Percentiles rank a stretch among this genome's conserved stretches.
phyloP scores from a whole-genome alignment of 2,113 vertebrate species.

The Aphyosemion australe region DNA sequence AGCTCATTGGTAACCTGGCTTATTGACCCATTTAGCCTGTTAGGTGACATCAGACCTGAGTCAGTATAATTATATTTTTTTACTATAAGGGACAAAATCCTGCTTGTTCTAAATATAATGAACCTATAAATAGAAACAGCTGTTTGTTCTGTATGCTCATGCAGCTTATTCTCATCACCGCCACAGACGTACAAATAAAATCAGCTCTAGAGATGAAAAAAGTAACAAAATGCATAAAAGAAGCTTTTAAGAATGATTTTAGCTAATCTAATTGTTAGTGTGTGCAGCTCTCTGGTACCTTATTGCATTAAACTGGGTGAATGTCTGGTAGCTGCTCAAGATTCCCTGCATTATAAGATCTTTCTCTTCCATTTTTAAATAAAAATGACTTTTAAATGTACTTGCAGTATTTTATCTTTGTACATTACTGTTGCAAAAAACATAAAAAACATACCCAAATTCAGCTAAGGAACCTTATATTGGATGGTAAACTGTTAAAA shows the following conservation, averaged over 20 bases:
- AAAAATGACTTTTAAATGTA: too few species aligned
- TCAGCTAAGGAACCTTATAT: too few species aligned
- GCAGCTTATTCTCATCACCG: background rate
- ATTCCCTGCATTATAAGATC: background rate
- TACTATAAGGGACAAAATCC: background rate
- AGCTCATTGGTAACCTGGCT: background rate
- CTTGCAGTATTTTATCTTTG: too few species aligned
- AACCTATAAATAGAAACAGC: background rate
- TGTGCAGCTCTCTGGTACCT: background rate
- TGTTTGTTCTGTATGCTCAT: background rate
- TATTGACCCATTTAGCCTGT: background rate
- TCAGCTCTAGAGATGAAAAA: too few species aligned
- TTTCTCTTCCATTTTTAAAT: background rate
- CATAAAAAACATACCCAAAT: too few species aligned
- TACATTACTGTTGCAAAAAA: too few species aligned
- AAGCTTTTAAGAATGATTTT: slow-evolving; percentile 6
- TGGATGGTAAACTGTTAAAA: too few species aligned
- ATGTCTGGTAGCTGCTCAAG: background rate
- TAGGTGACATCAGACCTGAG: background rate
- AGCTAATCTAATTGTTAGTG: slow-evolving; percentile 8
- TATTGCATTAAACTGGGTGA: background rate
- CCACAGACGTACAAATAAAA: too few species aligned
- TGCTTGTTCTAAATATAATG: background rate
- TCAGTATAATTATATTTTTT: background rate
- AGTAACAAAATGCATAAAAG: background rate